These are phyloP conservation scores for Lamellibrachia luymesi DNA, from an alignment of 1,140 invertebrate genomes.

Conservation along the genomic window DNA sequence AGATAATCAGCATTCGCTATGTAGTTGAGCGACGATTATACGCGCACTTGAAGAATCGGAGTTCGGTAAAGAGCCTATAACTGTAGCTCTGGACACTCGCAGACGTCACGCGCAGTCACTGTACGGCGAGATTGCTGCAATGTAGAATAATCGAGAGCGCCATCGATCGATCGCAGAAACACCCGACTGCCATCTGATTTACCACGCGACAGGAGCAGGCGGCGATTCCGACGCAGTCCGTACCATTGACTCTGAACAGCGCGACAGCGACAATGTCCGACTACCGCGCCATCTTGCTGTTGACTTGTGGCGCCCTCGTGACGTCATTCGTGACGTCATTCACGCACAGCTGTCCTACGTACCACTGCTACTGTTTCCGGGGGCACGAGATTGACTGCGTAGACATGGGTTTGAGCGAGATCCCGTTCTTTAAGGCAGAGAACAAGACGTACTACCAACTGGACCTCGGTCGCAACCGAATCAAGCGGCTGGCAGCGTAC, in stretches of 20 bases:
- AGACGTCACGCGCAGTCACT: not conserved
- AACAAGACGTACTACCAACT: slow-evolving; percentile 20
- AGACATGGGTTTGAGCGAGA: slow-evolving; percentile 15
- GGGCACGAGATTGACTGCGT: slow-evolving; percentile 25
- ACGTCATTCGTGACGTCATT: slow-evolving; percentile 8
- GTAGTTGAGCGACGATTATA: not conserved
- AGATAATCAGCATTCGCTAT: not conserved
- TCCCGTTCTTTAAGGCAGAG: slow-evolving; percentile 16
- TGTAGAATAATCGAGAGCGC: not conserved
- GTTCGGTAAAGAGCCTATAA: not conserved
- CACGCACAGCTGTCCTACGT: slow-evolving; percentile 18
- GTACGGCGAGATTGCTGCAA: not conserved
- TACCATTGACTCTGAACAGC: not conserved
- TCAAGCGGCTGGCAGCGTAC: slow-evolving; percentile 1
- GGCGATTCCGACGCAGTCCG: not conserved
- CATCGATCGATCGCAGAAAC: not conserved
- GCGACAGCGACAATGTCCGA: not conserved
- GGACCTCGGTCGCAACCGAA: slow-evolving; percentile 24
- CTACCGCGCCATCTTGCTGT: not conserved
- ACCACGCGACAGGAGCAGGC: not conserved
- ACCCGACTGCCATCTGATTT: not conserved
- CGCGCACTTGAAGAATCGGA: not conserved
- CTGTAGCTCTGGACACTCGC: not conserved
- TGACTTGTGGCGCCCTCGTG: slow-evolving; percentile 9
- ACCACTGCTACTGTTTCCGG: slow-evolving; percentile 23